Evolutionary conservation across 2,888 invertebrate genomes (phyloP).

Genomic region (Drosophila flavopinicola): DNA sequence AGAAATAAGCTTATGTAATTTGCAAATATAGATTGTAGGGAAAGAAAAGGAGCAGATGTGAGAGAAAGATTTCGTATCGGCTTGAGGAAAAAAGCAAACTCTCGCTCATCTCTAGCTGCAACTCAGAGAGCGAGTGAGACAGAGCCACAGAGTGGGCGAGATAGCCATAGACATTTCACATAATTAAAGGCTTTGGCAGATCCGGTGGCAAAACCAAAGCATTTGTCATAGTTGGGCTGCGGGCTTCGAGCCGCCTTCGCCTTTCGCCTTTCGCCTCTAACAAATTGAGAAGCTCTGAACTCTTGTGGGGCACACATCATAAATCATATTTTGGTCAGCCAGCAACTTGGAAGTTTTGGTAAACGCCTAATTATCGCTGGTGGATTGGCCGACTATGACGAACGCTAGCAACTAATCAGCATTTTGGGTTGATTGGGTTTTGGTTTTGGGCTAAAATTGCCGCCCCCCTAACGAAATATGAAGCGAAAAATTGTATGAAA

Average conservation of each 20-base stretch:
- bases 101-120: not conserved
- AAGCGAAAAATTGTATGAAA: constrained; percentile 35
- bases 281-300: constrained; percentile 64
- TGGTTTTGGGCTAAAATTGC: not conserved
- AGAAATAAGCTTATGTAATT: no score
- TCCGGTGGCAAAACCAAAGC: constrained; percentile 19
- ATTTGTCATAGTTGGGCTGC: constrained; percentile 41
- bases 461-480: constrained; percentile 32
- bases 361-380: constrained; percentile 69
- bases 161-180: constrained; percentile 13
- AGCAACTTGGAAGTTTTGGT: constrained; percentile 46
- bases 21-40: no score
- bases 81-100: not conserved
- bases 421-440: constrained; percentile 28
- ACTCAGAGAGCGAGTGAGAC: not conserved
- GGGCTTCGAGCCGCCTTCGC: constrained; percentile 14
- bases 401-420: constrained; percentile 34
- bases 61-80: no score
- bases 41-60: no score
- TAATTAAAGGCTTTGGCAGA: constrained; percentile 53
- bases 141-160: not conserved
- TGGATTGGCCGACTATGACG: constrained; percentile 30
- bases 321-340: constrained; percentile 62
- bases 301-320: constrained; percentile 53
- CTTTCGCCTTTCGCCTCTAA: constrained; percentile 44